Base-by-base conservation (phyloP, 2,888 invertebrate genomes). In the Drosophila lacicola region DNA sequence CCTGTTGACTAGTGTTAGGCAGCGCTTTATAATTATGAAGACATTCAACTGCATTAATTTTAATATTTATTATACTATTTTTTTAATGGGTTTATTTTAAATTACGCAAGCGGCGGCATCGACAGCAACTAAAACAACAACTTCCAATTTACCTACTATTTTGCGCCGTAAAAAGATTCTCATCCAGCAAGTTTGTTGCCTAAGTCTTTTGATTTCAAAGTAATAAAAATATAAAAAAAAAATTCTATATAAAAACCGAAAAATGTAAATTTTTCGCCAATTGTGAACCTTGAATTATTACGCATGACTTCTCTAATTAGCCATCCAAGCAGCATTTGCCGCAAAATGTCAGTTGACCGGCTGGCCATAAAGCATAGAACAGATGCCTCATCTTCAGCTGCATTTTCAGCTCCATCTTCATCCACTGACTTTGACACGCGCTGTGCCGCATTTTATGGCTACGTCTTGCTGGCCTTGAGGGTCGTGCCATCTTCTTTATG, bases 21-120 rank as follows among this genome's bases (percentile, higher is more conserved):
- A 60, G 44, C 42, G 61, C 53, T 58, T 62, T 34, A 53, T 72
- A 70, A 80, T 83, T 83, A 84, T 83, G 68, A 87, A 83, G 84
- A 83, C 84, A 87, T 84, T 87, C 82, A 68, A 71, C 70, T 68
- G 84, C 63, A 81, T 82, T 87, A 60, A 84, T 82, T 86, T 80
- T 84, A 80, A 87, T 84, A 82, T 84, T 84, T 75, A 82, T 80
- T 65, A 63, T 71, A 62, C 46, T 61, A 65, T 68, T 39, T 79
- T 66, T 78, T 64, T 77, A 77, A 77, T 77, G 58, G 69, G 41
- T 42, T 62, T 57, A 55, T 55, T 67, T 78, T 56, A 58, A 61
- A 63, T 77, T 61, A 41, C 70, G 55, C 50, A 41, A 68, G 49
- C 47, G 44, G 14, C 34, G 39, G 4, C 21, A 33, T 10, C 25